A percentile compares a stretch with the other conserved stretches of the same genome.
phyloP scores from a whole-genome alignment of 2,888 invertebrate species.

The Idaea biselata region DNA sequence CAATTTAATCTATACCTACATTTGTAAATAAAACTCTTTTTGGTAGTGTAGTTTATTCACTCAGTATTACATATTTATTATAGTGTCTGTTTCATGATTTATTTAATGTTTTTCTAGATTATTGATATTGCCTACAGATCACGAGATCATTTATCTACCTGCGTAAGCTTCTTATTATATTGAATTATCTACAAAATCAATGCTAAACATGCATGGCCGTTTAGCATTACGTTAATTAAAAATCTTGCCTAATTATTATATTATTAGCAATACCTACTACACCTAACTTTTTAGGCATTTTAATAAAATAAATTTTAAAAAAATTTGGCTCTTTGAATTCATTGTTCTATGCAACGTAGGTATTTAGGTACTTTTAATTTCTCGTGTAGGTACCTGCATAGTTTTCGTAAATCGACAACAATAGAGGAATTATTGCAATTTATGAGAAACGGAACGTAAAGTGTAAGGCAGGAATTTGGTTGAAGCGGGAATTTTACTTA shows the following conservation, averaged over 20 bases:
- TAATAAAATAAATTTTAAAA: not conserved
- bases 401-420: not conserved
- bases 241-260: not conserved
- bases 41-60: not conserved
- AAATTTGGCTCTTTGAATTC: not conserved
- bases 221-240: not conserved
- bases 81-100: not conserved
- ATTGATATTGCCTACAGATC: not conserved
- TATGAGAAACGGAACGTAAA: not conserved
- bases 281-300: not conserved
- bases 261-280: not conserved
- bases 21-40: conserved; percentile 1
- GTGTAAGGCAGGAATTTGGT: not conserved
- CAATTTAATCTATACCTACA: conserved; percentile 7
- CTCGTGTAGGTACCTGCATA: not conserved
- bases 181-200: not conserved
- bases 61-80: not conserved
- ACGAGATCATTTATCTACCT: not conserved
- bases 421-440: not conserved
- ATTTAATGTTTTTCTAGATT: conserved; percentile 3
- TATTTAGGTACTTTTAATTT: not conserved
- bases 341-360: not conserved
- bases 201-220: not conserved
- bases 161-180: not conserved
- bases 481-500: not conserved